Base-by-base conservation (phyloP, 2,888 invertebrate genomes). In the Sceliomorpha sp. region DNA sequence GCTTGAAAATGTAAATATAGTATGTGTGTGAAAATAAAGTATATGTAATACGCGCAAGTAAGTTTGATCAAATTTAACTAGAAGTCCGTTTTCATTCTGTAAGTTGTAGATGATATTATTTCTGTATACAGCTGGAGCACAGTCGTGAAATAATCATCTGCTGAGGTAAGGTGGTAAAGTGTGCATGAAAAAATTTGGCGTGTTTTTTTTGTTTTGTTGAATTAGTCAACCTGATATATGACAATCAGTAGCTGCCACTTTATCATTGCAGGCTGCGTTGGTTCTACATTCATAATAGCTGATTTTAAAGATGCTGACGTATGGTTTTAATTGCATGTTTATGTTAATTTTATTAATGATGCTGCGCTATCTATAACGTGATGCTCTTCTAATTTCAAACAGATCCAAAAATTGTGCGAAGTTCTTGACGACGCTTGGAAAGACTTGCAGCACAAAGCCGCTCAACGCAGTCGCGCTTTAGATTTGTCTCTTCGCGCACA, bases 401-500 rank as follows among this genome's bases (percentile, higher is more conserved):
- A 94, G 93, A 94, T 98, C 76, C 90, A 92, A 78, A 91, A 91
- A 8, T 91, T 97, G 15, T 96, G 96, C 86, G 89, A 90, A 15
- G 92, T 93, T 72, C 87, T 98, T 29, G 91, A 92, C 72, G 89
- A 91, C 0, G 92, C 94, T 0, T 97, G 97, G 96, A 88, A 90
- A 7, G 92, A 94, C 45, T 90, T 97, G 6, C 91, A 94, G 27
- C 90, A 91, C 12, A 93, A 93, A 69, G 93, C 94, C 0, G 91
- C 91, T 17, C 92, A 93, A 70, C 91, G 97, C 36, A 93, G 93
- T 15, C 92, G 92, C 27, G 93, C 94, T 67, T 90, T 98, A 60
- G 97, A 98, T 75, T 91, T 96, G 69, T 96, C 96, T 0, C 90
- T 98, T 53, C 94, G 94, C 83, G 95, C 96, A 6, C 98, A 98